A percentile compares a stretch with the other conserved stretches of the same genome.
These are phyloP conservation scores for Podilymbus podiceps DNA, from an alignment of 2,113 vertebrate species.

Conservation along the genomic window DNA sequence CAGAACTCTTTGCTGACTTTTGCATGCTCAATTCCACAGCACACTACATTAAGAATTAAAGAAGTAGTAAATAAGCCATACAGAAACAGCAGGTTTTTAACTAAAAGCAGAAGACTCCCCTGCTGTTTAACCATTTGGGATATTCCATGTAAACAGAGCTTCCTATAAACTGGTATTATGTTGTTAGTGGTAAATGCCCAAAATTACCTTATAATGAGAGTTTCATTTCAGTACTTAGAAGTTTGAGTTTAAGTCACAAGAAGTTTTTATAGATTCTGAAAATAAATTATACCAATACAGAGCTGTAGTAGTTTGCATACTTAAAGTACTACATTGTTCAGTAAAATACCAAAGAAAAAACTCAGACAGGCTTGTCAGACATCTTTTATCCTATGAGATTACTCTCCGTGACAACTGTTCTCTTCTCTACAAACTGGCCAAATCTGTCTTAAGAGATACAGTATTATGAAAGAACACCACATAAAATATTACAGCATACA, in stretches of 20 bases:
- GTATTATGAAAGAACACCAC: not conserved
- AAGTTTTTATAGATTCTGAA: conserved; percentile 10
- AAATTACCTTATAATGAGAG: conserved; percentile 51
- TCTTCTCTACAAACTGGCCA: not conserved
- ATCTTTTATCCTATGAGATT: not conserved
- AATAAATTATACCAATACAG: not conserved
- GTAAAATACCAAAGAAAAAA: not conserved
- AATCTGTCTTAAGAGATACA: not conserved
- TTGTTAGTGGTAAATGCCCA: conserved; percentile 51
- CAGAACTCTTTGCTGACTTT: conserved; percentile 76
- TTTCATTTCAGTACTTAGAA: conserved; percentile 64
- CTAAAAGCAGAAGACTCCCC: conserved; percentile 76
- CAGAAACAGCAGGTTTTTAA: conserved; percentile 75
- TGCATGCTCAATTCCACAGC: conserved; percentile 72
- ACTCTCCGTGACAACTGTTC: not conserved
- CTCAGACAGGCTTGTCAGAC: not conserved
- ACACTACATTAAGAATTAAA: conserved; percentile 79
- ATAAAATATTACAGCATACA: not conserved
- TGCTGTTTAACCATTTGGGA: conserved; percentile 72
- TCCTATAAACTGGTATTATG: conserved; percentile 59
- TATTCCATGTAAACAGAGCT: conserved; percentile 52
- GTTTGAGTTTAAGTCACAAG: conserved; percentile 11
- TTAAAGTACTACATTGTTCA: not conserved
- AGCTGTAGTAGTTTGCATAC: not conserved
- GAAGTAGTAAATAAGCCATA: conserved; percentile 77